phyloP scores from a whole-genome alignment of 2,797 vertebrate genomes.

The Potorous gilbertii region DNA sequence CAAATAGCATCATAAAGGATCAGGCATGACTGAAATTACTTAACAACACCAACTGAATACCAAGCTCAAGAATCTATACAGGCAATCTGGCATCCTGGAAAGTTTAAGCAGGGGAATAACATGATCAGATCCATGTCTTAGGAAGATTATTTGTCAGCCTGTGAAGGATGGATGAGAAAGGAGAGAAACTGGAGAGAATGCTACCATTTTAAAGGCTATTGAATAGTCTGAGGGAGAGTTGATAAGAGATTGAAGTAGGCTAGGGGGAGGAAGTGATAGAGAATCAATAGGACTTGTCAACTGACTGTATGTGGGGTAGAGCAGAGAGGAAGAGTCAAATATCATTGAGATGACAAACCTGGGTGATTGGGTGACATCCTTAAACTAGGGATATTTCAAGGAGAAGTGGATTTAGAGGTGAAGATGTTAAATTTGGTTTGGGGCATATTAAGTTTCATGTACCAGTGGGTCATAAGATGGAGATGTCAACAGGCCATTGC shows the following conservation, averaged over 20 bases:
- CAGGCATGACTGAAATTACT: background rate
- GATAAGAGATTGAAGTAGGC: background rate
- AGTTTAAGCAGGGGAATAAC: background rate
- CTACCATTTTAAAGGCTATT: background rate
- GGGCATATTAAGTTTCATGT: background rate
- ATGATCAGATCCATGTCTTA: background rate
- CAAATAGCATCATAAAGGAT: background rate
- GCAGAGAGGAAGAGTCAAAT: background rate
- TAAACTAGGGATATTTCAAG: background rate
- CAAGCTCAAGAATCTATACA: background rate
- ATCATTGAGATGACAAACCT: background rate
- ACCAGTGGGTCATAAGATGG: background rate
- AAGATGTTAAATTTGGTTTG: background rate
- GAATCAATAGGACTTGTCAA: background rate
- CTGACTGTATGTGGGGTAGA: background rate
- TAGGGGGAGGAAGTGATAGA: background rate
- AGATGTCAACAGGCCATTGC: background rate
- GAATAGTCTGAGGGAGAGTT: background rate
- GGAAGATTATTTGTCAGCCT: background rate
- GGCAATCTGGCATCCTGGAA: background rate
- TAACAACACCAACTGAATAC: background rate
- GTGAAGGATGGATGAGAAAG: background rate
- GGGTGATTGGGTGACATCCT: background rate
- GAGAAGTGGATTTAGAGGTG: background rate
- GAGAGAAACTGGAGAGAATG: background rate